Evolutionary conservation across 2,113 vertebrate species (phyloP).

Genomic region (Catharus fuscescens): DNA sequence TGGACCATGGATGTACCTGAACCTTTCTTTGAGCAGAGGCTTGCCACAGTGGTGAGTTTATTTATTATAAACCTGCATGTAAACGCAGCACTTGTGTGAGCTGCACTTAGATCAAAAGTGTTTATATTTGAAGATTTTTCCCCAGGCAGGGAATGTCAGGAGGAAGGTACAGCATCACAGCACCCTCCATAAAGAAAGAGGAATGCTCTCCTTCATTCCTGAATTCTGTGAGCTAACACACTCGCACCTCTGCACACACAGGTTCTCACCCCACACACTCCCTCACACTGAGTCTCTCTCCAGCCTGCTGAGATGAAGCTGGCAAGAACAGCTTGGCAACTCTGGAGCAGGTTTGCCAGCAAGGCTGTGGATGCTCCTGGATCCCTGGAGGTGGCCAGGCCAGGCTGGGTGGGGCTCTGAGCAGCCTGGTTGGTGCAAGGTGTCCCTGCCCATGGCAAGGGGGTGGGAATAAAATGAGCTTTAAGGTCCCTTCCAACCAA

Average conservation of each 20-base stretch:
- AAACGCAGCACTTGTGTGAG: background rate
- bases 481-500: background rate
- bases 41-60: background rate
- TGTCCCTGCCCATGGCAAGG: fast-evolving
- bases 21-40: background rate
- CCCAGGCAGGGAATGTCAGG: background rate
- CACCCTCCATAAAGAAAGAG: background rate
- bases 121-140: background rate
- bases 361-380: fast-evolving
- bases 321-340: background rate
- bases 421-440: background rate
- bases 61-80: fast-evolving
- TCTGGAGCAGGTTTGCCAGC: background rate
- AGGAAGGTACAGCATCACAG: background rate
- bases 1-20: background rate
- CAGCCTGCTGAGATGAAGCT: background rate
- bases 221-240: background rate
- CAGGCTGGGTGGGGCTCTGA: background rate
- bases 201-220: background rate
- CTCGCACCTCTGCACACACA: fast-evolving
- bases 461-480: background rate
- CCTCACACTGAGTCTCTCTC: background rate
- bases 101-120: background rate
- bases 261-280: fast-evolving
- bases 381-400: too few relatives aligned